Percentiles rank a stretch among this genome's conserved stretches.
Conservation (phyloP, 1,140 invertebrate genomes). For the Drosophila lacteicornis region DNA sequence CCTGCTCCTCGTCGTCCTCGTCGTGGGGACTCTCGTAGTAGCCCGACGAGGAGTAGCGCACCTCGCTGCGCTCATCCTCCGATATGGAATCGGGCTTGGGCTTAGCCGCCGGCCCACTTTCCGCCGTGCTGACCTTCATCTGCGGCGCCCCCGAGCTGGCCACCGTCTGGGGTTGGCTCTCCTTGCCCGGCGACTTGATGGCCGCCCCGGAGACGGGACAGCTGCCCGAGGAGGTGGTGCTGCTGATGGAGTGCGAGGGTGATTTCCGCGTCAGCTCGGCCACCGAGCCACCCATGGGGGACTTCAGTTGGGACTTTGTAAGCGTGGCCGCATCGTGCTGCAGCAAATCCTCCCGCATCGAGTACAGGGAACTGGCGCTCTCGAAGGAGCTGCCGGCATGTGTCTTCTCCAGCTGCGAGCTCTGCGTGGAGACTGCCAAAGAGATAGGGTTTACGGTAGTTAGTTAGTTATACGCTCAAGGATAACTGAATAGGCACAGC, state of each 20-base stretch:
- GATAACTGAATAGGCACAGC: constrained; percentile 35
- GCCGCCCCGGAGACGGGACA: constrained; percentile 87
- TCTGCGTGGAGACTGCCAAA: constrained; percentile 82
- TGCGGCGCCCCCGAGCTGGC: constrained; percentile 34
- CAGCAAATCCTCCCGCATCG: constrained; percentile 89
- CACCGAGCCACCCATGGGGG: constrained; percentile 62
- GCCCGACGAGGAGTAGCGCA: constrained; percentile 90
- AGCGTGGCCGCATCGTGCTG: constrained; percentile 65
- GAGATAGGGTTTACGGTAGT: neutral
- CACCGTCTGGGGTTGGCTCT: constrained; percentile 65
- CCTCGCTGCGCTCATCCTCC: constrained; percentile 88
- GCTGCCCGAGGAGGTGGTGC: constrained; percentile 87
- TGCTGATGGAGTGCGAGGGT: constrained; percentile 86
- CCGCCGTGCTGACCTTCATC: constrained; percentile 48
- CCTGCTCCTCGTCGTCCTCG: constrained; percentile 85
- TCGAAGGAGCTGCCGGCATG: constrained; percentile 92
- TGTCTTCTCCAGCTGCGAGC: constrained; percentile 86
- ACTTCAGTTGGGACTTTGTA: constrained; percentile 39
- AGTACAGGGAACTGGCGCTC: constrained; percentile 91
- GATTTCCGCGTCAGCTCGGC: constrained; percentile 74
- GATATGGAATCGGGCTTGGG: constrained; percentile 86
- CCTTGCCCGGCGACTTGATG: constrained; percentile 68
- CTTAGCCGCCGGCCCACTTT: constrained; percentile 16
- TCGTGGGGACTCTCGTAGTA: constrained; percentile 92
- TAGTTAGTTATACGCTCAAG: neutral